These are phyloP conservation scores for Muschampia plurimacula DNA, from an alignment of 2,888 invertebrate genomes.

Conservation along the genomic window DNA sequence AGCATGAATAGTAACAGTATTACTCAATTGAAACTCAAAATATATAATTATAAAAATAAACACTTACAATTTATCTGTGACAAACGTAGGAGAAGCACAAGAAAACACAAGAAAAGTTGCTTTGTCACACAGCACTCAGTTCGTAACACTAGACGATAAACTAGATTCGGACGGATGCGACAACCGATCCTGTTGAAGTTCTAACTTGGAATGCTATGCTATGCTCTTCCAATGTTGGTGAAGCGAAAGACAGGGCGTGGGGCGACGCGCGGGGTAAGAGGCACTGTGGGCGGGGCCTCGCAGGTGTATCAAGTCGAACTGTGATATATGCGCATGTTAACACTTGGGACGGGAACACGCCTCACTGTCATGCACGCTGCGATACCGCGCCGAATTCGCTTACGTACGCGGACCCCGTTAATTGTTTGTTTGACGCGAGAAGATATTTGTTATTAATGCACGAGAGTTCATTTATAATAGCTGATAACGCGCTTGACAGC, in stretches of 20 bases:
- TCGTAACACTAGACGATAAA: constrained; percentile 58
- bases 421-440: constrained; percentile 63
- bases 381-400: constrained; percentile 54
- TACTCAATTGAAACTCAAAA: neutral
- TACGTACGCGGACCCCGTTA: constrained; percentile 50
- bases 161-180: constrained; percentile 51
- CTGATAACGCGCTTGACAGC: constrained; percentile 43
- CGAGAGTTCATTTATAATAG: constrained; percentile 31
- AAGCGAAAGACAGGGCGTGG: constrained; percentile 61
- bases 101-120: constrained; percentile 61
- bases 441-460: constrained; percentile 22
- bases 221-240: constrained; percentile 70
- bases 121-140: constrained; percentile 69
- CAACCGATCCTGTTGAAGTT: constrained; percentile 65
- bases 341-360: constrained; percentile 72
- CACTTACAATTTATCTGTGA: constrained; percentile 30
- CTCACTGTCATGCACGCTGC: constrained; percentile 74
- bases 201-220: constrained; percentile 68
- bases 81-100: constrained; percentile 42
- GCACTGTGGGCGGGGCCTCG: constrained; percentile 67
- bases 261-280: constrained; percentile 52
- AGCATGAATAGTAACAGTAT: neutral
- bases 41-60: neutral
- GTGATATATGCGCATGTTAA: constrained; percentile 83
- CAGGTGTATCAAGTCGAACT: constrained; percentile 78